Percentiles rank a stretch among this genome's conserved stretches.
These are phyloP conservation scores for Aurelia aurita DNA, from an alignment of 30 jellyfish, hydroid and myxozoan genomes.

Conservation along the genomic window DNA sequence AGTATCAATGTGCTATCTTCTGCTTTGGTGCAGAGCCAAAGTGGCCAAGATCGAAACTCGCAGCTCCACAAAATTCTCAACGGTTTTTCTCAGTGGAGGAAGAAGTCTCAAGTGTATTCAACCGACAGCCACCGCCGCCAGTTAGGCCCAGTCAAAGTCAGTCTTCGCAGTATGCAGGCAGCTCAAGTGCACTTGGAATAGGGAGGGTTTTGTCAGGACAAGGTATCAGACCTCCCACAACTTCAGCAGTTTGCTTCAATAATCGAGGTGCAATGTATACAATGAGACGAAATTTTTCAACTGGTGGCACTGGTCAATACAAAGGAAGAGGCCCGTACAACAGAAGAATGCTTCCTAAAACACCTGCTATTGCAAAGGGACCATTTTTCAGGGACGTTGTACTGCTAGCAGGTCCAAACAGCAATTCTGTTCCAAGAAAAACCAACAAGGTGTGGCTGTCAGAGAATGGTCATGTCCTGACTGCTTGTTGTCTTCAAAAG, in stretches of 20 bases:
- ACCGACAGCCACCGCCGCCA: constrained; percentile 5
- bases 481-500: constrained; percentile 29
- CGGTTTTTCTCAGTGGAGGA: constrained; percentile 11
- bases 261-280: not conserved
- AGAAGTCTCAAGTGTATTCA: not conserved
- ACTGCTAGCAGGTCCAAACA: constrained; percentile 32
- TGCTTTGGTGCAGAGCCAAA: not conserved
- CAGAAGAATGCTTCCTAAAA: not conserved
- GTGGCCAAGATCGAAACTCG: not conserved
- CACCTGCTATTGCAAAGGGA: not conserved
- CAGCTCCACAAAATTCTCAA: not conserved
- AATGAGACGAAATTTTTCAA: not conserved
- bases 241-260: not conserved
- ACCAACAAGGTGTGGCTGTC: constrained; percentile 8
- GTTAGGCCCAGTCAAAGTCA: not conserved
- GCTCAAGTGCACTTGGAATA: not conserved
- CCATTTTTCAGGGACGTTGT: constrained; percentile 12
- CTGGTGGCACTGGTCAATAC: constrained; percentile 4
- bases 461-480: constrained; percentile 24
- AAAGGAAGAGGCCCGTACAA: not conserved
- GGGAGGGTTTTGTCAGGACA: constrained; percentile 6
- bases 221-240: constrained; percentile 2
- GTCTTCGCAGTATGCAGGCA: not conserved
- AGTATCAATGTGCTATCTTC: not conserved
- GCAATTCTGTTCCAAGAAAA: constrained; percentile 23